Evolutionary conservation across 2,113 vertebrate species (phyloP).

Genomic region (Genyomyrus donnyi): DNA sequence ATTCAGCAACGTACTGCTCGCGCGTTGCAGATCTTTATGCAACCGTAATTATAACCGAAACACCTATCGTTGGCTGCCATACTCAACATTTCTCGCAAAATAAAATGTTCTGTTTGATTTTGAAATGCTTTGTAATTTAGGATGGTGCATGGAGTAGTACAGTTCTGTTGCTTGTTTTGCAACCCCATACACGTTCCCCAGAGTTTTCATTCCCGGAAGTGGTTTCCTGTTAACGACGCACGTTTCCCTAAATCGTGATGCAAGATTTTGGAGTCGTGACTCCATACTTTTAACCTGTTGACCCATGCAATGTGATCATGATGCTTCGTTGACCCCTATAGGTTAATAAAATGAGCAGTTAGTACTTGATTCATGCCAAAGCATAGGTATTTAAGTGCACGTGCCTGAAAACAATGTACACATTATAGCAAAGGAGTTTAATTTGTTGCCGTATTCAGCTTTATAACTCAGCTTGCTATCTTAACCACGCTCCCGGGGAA

Average conservation of each 20-base stretch:
- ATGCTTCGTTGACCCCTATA: neutral
- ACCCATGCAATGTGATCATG: neutral
- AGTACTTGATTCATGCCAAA: neutral
- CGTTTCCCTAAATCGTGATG: slow-evolving; percentile 6
- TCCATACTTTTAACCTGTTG: neutral
- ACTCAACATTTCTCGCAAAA: neutral
- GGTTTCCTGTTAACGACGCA: neutral
- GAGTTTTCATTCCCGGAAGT: neutral
- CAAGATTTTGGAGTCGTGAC: neutral
- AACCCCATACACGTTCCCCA: neutral
- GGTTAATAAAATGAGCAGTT: neutral
- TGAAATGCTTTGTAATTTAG: neutral
- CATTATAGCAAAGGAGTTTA: neutral
- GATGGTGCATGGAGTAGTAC: neutral
- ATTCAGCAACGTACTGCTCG: neutral
- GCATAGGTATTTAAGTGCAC: neutral
- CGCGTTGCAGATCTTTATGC: neutral
- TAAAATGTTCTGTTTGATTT: neutral
- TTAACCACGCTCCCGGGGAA: neutral
- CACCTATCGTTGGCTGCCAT: neutral
- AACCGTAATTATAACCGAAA: neutral
- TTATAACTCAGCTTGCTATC: neutral
- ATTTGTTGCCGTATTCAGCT: neutral
- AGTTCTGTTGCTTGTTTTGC: neutral
- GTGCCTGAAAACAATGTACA: neutral